phyloP scores from a whole-genome alignment of 2,797 vertebrate species.

The Danio albolineatus region DNA sequence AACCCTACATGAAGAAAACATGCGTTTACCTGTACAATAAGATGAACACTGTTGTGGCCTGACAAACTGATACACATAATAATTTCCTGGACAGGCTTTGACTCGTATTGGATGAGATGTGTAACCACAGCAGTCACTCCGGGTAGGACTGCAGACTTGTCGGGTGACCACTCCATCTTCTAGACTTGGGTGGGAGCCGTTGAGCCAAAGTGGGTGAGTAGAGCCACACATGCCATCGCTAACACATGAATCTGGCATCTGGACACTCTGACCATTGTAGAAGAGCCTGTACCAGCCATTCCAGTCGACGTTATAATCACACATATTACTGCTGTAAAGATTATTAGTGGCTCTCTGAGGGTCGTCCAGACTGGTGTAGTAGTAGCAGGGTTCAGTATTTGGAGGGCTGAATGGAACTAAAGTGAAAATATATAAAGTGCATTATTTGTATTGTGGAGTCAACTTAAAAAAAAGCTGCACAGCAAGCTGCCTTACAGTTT shows the following conservation, averaged over 20 bases:
- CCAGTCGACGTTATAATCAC: slow-evolving; percentile 30
- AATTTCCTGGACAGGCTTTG: slow-evolving; percentile 40
- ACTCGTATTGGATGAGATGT: slow-evolving; percentile 38
- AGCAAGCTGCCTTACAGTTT: too few species aligned
- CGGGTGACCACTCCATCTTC: slow-evolving; percentile 39
- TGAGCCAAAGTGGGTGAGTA: slow-evolving; percentile 10
- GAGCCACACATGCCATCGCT: background rate
- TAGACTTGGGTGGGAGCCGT: background rate
- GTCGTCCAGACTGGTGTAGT: slow-evolving; percentile 14
- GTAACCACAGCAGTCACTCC: background rate
- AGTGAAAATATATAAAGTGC: background rate
- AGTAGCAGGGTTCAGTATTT: slow-evolving; percentile 1
- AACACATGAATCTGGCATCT: slow-evolving; percentile 45
- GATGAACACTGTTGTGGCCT: background rate
- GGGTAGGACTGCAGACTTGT: background rate
- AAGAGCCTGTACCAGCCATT: slow-evolving; percentile 47
- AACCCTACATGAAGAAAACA: background rate
- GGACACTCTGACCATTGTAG: slow-evolving; percentile 12
- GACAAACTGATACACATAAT: slow-evolving; percentile 40
- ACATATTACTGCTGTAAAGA: background rate
- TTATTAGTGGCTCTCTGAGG: slow-evolving; percentile 9
- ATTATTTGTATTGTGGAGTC: background rate
- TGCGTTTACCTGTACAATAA: slow-evolving; percentile 38
- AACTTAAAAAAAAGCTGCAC: too few species aligned
- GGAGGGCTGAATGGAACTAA: slow-evolving; percentile 13